Evolutionary conservation across 2,113 vertebrate genomes (phyloP).

Genomic region (Setophaga kirtlandii): DNA sequence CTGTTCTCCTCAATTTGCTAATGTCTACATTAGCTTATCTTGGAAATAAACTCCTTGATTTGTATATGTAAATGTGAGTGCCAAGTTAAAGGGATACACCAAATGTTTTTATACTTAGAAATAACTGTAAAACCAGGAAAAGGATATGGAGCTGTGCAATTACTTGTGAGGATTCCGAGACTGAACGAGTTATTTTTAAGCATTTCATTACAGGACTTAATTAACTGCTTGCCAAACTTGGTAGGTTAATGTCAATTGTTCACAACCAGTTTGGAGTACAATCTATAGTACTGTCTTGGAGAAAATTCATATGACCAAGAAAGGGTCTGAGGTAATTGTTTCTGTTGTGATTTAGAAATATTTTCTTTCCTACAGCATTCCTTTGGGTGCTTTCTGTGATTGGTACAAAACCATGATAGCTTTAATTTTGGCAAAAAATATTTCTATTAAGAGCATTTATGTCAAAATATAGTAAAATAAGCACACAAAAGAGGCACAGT

Average conservation of each 20-base stretch:
- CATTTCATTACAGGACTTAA: neutral
- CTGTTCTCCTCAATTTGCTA: neutral
- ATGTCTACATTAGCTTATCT: neutral
- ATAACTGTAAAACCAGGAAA: neutral
- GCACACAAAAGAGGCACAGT: neutral
- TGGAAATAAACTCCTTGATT: neutral
- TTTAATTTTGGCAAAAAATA: neutral
- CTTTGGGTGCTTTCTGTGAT: neutral
- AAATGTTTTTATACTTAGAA: neutral
- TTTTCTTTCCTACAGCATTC: neutral
- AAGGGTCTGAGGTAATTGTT: neutral
- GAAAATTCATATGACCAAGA: neutral
- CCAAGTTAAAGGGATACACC: neutral
- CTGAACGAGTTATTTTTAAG: neutral
- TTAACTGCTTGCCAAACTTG: slow-evolving; percentile 3
- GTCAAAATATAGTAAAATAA: neutral
- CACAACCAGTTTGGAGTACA: neutral
- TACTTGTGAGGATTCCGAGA: neutral
- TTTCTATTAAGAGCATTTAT: neutral
- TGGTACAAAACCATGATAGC: neutral
- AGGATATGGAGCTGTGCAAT: neutral
- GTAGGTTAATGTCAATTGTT: neutral
- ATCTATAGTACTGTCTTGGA: neutral
- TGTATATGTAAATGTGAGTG: neutral
- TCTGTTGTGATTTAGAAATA: neutral